Conservation (phyloP, 2,888 invertebrate genomes). For the Atrina japonica region DNA sequence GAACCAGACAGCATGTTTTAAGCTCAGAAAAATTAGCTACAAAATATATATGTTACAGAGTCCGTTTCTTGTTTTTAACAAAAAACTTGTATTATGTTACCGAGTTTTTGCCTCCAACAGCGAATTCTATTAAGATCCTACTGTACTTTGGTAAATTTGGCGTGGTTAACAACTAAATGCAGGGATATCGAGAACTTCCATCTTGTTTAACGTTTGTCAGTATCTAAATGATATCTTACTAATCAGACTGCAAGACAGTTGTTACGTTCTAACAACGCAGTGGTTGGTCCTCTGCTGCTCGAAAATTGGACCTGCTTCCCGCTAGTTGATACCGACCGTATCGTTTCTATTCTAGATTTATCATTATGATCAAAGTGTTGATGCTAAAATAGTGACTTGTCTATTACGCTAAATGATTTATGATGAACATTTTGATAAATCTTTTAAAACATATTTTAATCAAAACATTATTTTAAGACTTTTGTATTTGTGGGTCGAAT, state of each 20-base stretch:
- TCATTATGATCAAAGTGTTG: slow-evolving; percentile 27
- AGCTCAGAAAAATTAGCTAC: too few relatives aligned
- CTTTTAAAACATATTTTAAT: slow-evolving; percentile 35
- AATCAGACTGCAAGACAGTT: slow-evolving; percentile 37
- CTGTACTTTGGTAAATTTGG: slow-evolving; percentile 28
- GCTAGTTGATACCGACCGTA: slow-evolving; percentile 24
- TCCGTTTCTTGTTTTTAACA: too few relatives aligned
- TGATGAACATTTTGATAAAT: slow-evolving; percentile 26
- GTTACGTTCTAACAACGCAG: slow-evolving; percentile 35
- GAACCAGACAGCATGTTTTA: too few relatives aligned
- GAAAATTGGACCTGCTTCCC: slow-evolving; percentile 14
- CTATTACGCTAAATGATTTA: slow-evolving; percentile 29
- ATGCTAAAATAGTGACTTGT: slow-evolving; percentile 21
- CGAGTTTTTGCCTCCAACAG: slow-evolving; percentile 24
- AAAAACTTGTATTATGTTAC: slow-evolving; percentile 16
- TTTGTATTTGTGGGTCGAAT: too few relatives aligned
- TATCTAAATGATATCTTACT: slow-evolving; percentile 37
- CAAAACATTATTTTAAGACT: slow-evolving; percentile 5
- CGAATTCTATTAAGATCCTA: slow-evolving; percentile 41
- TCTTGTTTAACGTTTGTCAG: slow-evolving; percentile 44
- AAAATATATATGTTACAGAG: too few relatives aligned
- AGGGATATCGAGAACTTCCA: slow-evolving; percentile 31
- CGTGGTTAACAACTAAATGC: slow-evolving; percentile 38
- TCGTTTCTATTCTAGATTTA: slow-evolving; percentile 23
- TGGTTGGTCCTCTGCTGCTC: slow-evolving; percentile 20